Base-by-base conservation (phyloP, 2,888 invertebrate genomes). In the Pristionchus entomophagus region DNA sequence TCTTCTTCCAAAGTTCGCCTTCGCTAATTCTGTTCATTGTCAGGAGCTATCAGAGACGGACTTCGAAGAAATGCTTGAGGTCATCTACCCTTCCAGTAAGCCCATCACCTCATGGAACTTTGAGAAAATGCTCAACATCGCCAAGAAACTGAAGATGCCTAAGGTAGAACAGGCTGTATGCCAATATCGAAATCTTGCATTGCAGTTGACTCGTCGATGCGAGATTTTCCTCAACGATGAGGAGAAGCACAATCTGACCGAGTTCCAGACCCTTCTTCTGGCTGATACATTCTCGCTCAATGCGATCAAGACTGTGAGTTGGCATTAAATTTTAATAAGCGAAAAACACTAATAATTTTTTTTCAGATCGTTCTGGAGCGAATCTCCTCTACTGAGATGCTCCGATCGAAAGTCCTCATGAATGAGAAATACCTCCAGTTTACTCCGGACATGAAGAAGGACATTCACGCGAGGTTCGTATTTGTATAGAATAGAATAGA, bases 81-180 rank as follows among this genome's bases (percentile, higher is more conserved):
- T 69, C 19, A 38, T 69, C 69, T 69, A 69, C 38, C 69, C 69
- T 19, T 38, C 69, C 6, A 38, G 69, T 38, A 69, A 69, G 69
- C 69, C 69, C 12, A 69, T 69, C 12, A 69, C 69, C n/a, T 3
- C 1, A 6, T 69, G 69, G 69, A 69, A 69, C 26, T 2, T 69
- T 4, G 38, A 69, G 35, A 38, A 22, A 38, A 35, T 69, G 69
- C 69, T 69, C 38, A 38, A 4, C 22, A 38, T 69, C 38, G 69
- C 69, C 5, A 8, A 69, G 22, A 38, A 69, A 69, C 69, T 69
- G 69, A 69, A 69, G 69, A 69, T 69, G 69, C 69, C 69, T 8
- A 38, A 69, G 69, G 69, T 69, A 22, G 8, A 14, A 45, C 8
- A 6, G 6, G 5, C 56, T 22, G n/a, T 56, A 14, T 14, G 56